phyloP scores from a whole-genome alignment of 2,797 vertebrate species.

The Hemitrygon akajei region DNA sequence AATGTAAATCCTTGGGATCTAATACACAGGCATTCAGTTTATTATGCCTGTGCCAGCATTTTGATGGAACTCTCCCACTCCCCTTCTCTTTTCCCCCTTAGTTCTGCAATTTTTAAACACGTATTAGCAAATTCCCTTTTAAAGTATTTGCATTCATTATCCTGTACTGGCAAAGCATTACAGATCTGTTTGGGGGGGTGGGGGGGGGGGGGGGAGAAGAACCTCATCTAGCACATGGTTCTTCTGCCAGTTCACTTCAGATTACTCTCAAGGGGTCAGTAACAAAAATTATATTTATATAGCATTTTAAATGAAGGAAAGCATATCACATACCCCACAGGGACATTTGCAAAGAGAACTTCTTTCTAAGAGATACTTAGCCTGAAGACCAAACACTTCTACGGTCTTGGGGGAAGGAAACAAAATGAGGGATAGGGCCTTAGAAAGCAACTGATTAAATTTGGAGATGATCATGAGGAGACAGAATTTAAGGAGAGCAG shows the following conservation, averaged over 20 bases:
- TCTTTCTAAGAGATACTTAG: no score
- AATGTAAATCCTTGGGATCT: not conserved
- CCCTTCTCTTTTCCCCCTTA: not conserved
- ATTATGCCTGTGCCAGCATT: not conserved
- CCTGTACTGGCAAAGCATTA: not conserved
- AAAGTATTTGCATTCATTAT: not conserved
- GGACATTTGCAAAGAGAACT: no score
- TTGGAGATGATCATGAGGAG: no score
- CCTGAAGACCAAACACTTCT: no score
- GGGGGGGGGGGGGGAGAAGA: no score
- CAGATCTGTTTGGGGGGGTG: not conserved
- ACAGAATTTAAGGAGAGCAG: no score
- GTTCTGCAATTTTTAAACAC: not conserved
- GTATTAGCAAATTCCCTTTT: not conserved
- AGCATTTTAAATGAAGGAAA: no score
- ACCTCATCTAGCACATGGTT: not conserved
- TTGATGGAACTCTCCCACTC: not conserved
- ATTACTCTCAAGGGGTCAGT: not conserved
- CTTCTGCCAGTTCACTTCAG: not conserved
- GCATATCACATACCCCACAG: no score
- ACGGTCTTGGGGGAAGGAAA: no score
- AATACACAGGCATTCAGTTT: not conserved
- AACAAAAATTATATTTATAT: no score
- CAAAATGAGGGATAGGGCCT: no score
- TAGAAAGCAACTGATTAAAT: no score